These are phyloP conservation scores for Hucho hucho DNA, from an alignment of 2,113 vertebrate species.

Conservation along the genomic window DNA sequence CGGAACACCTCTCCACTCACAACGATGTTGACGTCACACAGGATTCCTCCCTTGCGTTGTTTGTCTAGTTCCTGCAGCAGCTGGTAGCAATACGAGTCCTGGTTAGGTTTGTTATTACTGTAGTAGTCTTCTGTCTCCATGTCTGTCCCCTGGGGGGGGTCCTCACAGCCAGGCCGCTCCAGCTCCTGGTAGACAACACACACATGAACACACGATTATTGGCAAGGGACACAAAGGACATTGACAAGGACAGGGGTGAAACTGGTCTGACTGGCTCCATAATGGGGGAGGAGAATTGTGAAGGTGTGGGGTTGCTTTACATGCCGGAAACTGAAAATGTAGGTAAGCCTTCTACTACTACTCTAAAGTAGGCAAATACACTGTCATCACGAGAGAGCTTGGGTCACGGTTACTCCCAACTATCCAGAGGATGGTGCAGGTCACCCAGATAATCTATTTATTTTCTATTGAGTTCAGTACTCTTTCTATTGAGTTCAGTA, in stretches of 20 bases:
- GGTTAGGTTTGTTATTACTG: slow-evolving; percentile 84
- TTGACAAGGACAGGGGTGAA: slow-evolving; percentile 29
- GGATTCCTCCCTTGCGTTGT: slow-evolving; percentile 96
- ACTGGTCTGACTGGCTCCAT: slow-evolving; percentile 62
- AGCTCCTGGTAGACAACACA: slow-evolving; percentile 76
- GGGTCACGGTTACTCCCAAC: too few relatives aligned
- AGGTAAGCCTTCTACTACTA: background rate
- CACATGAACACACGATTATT: background rate
- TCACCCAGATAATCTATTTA: too few relatives aligned
- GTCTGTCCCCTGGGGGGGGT: slow-evolving; percentile 75
- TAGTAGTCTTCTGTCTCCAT: slow-evolving; percentile 39
- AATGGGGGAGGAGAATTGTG: background rate
- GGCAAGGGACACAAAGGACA: background rate
- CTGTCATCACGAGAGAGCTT: too few relatives aligned
- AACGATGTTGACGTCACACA: slow-evolving; percentile 97
- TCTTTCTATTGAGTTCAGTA: too few relatives aligned
- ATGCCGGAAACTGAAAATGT: background rate
- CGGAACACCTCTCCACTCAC: slow-evolving; percentile 95
- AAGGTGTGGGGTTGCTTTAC: slow-evolving; percentile 5
- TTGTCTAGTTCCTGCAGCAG: slow-evolving; percentile 96
- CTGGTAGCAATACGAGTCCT: slow-evolving; percentile 99
- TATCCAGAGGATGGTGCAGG: too few relatives aligned
- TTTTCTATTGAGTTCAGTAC: too few relatives aligned
- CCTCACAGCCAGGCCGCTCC: slow-evolving; percentile 65
- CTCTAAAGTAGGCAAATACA: background rate